Base-by-base conservation (phyloP, 53 echinoderm and acorn worm genomes). In the Echinometra lucunter region DNA sequence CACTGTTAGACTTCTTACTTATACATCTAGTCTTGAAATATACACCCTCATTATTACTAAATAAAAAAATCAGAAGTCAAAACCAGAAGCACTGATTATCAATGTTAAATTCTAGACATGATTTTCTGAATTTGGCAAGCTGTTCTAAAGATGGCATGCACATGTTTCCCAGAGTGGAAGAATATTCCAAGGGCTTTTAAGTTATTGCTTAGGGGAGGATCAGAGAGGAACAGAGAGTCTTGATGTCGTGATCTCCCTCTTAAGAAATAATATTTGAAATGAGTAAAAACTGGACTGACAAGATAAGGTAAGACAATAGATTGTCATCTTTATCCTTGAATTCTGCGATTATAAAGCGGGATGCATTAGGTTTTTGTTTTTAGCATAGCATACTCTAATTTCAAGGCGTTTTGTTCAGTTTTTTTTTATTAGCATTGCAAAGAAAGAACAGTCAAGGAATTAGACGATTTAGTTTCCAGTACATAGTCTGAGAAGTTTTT, bases 241-340 rank as follows among this genome's bases (percentile, higher is more conserved):
- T 49, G 85, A 49, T 85, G 85, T 85, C 85, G 28, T 49, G 49
- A 53, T 85, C 45, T 85, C 27, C 85, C 85, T 85, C 13, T 40
- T 78, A 42, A 78, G 78, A 38, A 78, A 40, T 18, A 8, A 19
- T 69, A 34, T 69, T 53, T 53, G 8, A 53, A 13, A 53, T 2
- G n/a, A n/a, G n/a, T n/a, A 2, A 12, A 69, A 34, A 69, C 0
- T 11, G 69, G 69, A 69, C 7, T 60, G 10, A 69, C 18, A 18
- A 69, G 69, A 32, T 69, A 34, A 69, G 69, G 34, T 69, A 69
- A 69, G 69, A 34, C 13, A 32, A 32, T 69, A 32, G 4, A 63
- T 63, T 63, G 63, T 21, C 63, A 25, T 63, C 25, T 63, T 21
- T 63, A 63, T 63, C 25, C 21, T 25, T 19, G 60, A 25, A 6